Base-by-base conservation (phyloP, 1,140 invertebrate species). In the Lucilia sericata region DNA sequence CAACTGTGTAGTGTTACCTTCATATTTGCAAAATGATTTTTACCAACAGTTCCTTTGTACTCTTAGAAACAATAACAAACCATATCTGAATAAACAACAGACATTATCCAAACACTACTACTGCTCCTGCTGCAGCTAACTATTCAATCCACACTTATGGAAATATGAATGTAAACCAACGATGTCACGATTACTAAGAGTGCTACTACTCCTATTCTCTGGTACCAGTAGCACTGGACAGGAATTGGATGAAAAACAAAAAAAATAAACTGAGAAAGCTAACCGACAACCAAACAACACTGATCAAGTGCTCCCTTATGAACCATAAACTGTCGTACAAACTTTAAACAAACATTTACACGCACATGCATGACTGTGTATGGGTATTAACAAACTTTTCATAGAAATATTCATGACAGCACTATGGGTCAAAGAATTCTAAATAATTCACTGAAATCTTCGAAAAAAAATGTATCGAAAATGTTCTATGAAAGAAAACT, bases 261-360 rank as follows among this genome's bases (percentile, higher is more conserved):
- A 30, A n/a, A 70, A 25, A 17, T 4, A 21, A 70, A 70, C 17
- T 13, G 65, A 21, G 19, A 70, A 21, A 70, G 65, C 5, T 21
- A 21, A 70, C n/a, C 19, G 65, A 70, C 65, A 21, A 70, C 65
- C 65, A 19, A 70, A 21, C 65, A 21, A 70, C 65, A 70, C 76
- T 80, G 42, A 80, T 80, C 76, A 80, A 80, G n/a, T 80, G 47
- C n/a, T 80, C 76, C 76, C 76, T 49, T 80, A 80, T 80, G 76
- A 19, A 80, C 42, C 75, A 78, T 78, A 78, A 78, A 78, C 75
- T 49, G 75, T 49, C 30, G 36, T 21, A 47, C 17, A 49, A 13
- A 80, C 8, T 21, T 70, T 19, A 70, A 70, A 70, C 42, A 42
- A 8, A 42, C 42, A 42, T 42, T 42, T 21, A 70, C 65, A 21